These are phyloP conservation scores for Megalops cyprinoides DNA, from an alignment of 2,797 vertebrate genomes.

Conservation along the genomic window DNA sequence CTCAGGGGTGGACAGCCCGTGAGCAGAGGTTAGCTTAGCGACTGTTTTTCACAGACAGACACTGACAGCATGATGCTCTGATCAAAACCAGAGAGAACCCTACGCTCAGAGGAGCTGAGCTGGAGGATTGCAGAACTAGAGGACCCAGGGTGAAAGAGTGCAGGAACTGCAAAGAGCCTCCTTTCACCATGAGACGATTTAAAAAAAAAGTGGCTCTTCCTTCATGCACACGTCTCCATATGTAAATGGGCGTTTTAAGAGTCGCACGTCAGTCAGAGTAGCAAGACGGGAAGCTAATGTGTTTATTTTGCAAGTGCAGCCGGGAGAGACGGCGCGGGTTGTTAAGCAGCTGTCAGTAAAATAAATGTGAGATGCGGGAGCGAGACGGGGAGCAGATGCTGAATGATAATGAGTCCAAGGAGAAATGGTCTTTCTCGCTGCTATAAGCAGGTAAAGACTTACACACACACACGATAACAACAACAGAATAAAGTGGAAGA, in stretches of 20 bases:
- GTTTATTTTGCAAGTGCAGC: not conserved
- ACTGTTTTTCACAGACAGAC: not conserved
- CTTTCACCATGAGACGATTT: not conserved
- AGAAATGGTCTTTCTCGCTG: not conserved
- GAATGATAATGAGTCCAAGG: slow-evolving; percentile 19
- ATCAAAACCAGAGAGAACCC: too few species aligned
- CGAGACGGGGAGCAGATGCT: slow-evolving; percentile 22
- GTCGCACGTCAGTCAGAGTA: slow-evolving; percentile 5
- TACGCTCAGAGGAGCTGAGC: not conserved
- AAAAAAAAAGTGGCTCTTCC: not conserved
- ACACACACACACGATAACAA: not conserved
- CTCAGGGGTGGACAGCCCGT: not conserved
- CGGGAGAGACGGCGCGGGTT: not conserved
- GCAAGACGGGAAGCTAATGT: not conserved
- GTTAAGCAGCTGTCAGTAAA: slow-evolving; percentile 23
- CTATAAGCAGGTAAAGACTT: not conserved
- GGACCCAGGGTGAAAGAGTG: not conserved
- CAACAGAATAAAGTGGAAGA: not conserved
- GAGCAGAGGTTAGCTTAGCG: not conserved
- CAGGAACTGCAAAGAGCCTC: too few species aligned
- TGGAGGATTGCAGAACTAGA: not conserved
- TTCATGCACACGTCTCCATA: too few species aligned
- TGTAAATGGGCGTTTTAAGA: not conserved
- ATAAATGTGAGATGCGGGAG: not conserved
- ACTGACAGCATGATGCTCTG: too few species aligned